Evolutionary conservation across 2,888 invertebrate genomes (phyloP).

Genomic region (Zelleria hepariella): DNA sequence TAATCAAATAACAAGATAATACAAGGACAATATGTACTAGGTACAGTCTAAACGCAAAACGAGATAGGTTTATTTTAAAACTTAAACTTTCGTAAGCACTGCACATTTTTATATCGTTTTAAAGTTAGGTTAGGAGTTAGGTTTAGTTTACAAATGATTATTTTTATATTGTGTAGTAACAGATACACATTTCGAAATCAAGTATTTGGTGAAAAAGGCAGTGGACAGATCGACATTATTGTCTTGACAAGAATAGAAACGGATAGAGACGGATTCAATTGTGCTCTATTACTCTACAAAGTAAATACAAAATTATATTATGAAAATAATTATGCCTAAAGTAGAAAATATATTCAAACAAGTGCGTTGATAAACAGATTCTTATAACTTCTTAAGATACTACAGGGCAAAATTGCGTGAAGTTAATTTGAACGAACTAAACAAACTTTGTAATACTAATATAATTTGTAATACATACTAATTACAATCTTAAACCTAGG

Average conservation of each 20-base stretch:
- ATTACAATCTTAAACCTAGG: neutral
- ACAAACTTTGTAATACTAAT: neutral
- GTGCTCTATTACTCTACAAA: too few species aligned
- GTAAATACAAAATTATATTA: too few species aligned
- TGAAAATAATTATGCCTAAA: too few species aligned
- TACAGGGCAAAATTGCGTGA: neutral
- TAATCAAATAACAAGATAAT: too few species aligned
- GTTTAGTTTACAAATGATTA: neutral
- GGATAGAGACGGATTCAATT: neutral
- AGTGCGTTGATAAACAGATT: neutral
- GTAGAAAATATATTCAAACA: too few species aligned
- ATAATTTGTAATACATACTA: too few species aligned
- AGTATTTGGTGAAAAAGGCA: conserved; percentile 14
- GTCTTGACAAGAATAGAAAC: neutral
- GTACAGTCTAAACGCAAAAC: too few species aligned
- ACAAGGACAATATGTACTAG: too few species aligned
- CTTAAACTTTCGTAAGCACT: too few species aligned
- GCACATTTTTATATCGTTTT: too few species aligned
- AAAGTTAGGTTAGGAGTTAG: too few species aligned
- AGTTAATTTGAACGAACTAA: neutral
- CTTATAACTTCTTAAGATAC: neutral
- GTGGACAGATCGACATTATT: conserved; percentile 15
- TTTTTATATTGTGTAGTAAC: conserved; percentile 2
- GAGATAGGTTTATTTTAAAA: too few species aligned
- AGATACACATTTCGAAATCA: neutral